Base-by-base conservation (phyloP, 2,888 invertebrate genomes). In the Harpagoxenus sublaevis region DNA sequence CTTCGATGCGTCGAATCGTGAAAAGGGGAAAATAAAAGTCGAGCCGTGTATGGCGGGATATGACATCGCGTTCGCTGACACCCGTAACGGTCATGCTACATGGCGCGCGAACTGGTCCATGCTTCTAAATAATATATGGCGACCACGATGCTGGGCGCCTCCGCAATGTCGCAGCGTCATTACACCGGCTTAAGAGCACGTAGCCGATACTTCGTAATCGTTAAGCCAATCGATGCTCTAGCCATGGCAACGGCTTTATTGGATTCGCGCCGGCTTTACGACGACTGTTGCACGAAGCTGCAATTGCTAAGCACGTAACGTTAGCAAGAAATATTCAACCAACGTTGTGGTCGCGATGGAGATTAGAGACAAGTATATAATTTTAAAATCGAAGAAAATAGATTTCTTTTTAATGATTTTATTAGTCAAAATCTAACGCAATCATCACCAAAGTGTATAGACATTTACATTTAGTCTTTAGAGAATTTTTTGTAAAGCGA, bases 91-190 rank as follows among this genome's bases (percentile, higher is more conserved):
- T 53, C 68, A 66, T 78, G 85, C 79, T 87, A 86, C 87, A 84
- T 84, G 87, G 84, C 86, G 81, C 70, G 84, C 42, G 23, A 63
- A 48, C 85, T 87, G 84, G 79, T 88, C 86, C 86, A 84, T 85
- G 87, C 86, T 86, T 84, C 88, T 93, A 93, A 93, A 94, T 94
- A 94, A 94, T 92, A 93, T 92, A 94, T 92, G 86, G 89, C 86
- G 89, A 86, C 92, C 91, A 89, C 89, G 91, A 90, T 90, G 90
- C 91, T 31, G 91, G 28, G 90, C 91, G 90, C 89, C 90, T 23
- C 90, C 53, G 86, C 88, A 84, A 87, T 91, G 90, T 90, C 91
- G 92, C 92, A 91, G 91, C 89, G 86, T 89, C 92, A 91, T 93
- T 93, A 91, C 90, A 39, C 31, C 51, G 79, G 63, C 75, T 87